Conservation (phyloP, 1,140 invertebrate genomes). For the Tetragnatha versicolor region DNA sequence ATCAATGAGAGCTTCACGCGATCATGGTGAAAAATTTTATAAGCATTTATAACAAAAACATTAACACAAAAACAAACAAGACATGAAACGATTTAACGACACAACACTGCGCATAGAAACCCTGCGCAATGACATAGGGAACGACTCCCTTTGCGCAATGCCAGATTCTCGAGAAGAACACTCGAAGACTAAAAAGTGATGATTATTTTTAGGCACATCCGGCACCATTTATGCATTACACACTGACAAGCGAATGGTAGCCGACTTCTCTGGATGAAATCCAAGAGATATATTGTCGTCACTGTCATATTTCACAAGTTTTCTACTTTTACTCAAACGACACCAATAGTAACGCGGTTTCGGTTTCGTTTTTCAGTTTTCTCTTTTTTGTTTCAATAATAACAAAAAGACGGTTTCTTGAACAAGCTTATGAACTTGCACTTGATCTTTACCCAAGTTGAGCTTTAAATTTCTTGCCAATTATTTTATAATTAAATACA, state of each 20-base stretch:
- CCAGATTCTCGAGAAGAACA: slow-evolving; percentile 49
- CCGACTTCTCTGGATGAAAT: slow-evolving; percentile 11
- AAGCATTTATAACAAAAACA: slow-evolving; percentile 46
- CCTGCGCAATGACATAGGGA: slow-evolving; percentile 16
- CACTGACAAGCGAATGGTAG: not conserved
- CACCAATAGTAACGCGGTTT: no score
- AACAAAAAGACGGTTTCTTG: no score
- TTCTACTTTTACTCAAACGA: no score
- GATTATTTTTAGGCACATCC: slow-evolving; percentile 42
- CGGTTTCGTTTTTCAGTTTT: no score
- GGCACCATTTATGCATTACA: not conserved
- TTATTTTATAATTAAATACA: no score
- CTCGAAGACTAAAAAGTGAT: slow-evolving; percentile 5
- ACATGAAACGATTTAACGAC: slow-evolving; percentile 31
- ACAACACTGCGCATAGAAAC: slow-evolving; percentile 41
- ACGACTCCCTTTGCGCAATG: slow-evolving; percentile 47
- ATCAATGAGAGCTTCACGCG: slow-evolving; percentile 34
- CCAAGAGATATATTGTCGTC: not conserved
- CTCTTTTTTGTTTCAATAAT: no score
- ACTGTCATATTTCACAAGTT: no score
- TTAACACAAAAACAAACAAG: slow-evolving; percentile 47
- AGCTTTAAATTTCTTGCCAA: no score
- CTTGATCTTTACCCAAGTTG: no score
- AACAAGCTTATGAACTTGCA: no score
- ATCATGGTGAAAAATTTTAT: slow-evolving; percentile 30